Base-by-base conservation (phyloP, 1,140 invertebrate species). In the Batillaria attramentaria region DNA sequence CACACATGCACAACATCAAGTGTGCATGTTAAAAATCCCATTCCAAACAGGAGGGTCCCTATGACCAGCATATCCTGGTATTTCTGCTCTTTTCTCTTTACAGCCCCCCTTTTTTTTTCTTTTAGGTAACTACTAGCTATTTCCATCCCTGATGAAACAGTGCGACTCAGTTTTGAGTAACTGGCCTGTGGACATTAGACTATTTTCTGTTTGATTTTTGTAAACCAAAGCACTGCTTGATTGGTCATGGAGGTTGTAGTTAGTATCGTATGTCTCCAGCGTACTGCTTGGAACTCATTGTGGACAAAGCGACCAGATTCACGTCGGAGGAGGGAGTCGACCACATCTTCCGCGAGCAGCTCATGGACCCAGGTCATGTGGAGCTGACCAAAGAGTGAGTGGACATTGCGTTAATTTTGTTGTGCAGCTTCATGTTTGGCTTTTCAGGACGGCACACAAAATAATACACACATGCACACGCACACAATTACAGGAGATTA, bases 211-310 rank as follows among this genome's bases (percentile, higher is more conserved):
- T n/a, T n/a, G n/a, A n/a, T n/a, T n/a, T n/a, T n/a, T n/a, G n/a
- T n/a, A n/a, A n/a, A n/a, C n/a, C n/a, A n/a, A n/a, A n/a, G n/a
- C n/a, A n/a, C n/a, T n/a, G n/a, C n/a, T n/a, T n/a, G n/a, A 10
- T 50, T 50, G 46, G 8, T 50, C 46, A 50, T 62, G 20, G 57
- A n/a, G 13, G 6, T 41, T 10, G 2, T 41, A n/a, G n/a, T n/a
- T n/a, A n/a, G n/a, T n/a, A n/a, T n/a, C n/a, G n/a, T n/a, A n/a
- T 76, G 6, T 74, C 84, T 84, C 8, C 83, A 90, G 89, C 84
- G 43, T 89, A 86, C 78, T 84, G 82, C 54, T 57, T 90, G 60
- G 83, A 88, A 69, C 82, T 83, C 5, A 78, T 79, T 54, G 85
- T 89, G 83, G 88, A 89, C 75, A 83, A 82, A 65, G 86, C 83